These are phyloP conservation scores for Alitta virens DNA, from an alignment of 2,888 invertebrate genomes.

Conservation along the genomic window DNA sequence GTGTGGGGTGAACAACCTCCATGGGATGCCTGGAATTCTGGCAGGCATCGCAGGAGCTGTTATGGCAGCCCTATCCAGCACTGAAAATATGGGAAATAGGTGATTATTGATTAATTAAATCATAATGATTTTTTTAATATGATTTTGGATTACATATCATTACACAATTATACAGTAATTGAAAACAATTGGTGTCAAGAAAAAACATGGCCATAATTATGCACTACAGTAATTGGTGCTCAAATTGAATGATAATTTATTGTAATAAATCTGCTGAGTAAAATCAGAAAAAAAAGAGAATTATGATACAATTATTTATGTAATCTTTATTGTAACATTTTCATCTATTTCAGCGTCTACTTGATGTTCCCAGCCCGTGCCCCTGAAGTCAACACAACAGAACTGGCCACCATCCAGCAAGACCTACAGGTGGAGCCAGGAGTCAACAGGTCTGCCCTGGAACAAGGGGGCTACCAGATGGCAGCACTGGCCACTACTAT, in stretches of 20 bases:
- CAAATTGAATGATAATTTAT: too few species aligned
- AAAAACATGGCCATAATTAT: too few species aligned
- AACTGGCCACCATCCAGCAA: constrained; percentile 25
- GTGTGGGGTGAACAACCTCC: constrained; percentile 96
- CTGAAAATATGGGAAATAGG: constrained; percentile 24
- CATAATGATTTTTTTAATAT: too few species aligned
- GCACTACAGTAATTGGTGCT: too few species aligned
- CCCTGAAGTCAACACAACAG: constrained; percentile 54
- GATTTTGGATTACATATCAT: too few species aligned
- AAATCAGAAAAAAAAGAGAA: too few species aligned
- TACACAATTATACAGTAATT: too few species aligned
- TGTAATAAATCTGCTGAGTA: too few species aligned
- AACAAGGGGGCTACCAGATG: constrained; percentile 44
- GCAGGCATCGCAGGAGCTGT: constrained; percentile 78
- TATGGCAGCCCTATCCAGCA: constrained; percentile 63
- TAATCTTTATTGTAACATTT: neutral
- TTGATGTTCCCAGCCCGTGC: constrained; percentile 64
- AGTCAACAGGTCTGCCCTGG: constrained; percentile 23
- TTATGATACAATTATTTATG: too few species aligned
- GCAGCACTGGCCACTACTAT: constrained; percentile 41
- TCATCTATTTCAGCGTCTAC: constrained; percentile 52
- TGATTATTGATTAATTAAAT: too few species aligned
- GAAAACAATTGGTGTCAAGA: too few species aligned
- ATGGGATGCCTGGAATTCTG: constrained; percentile 89
- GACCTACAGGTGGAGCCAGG: constrained; percentile 17